These are phyloP conservation scores for Eulemur macaco DNA, from an alignment of 2,113 vertebrate genomes.

Conservation along the genomic window DNA sequence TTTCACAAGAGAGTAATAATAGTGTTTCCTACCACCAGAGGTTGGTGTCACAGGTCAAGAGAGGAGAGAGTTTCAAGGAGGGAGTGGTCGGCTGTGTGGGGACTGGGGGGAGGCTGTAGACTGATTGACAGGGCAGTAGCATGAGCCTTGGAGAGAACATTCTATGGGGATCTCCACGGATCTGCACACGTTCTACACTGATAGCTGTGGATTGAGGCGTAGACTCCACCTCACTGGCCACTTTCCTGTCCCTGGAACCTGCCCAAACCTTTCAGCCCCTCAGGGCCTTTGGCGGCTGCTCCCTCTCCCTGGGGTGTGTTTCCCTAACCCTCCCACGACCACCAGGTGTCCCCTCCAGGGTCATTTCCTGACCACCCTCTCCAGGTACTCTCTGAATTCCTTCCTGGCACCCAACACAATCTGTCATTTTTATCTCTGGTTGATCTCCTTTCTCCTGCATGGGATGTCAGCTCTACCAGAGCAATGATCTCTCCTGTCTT, in stretches of 20 bases:
- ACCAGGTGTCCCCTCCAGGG: neutral
- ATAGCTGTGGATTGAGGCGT: rapidly evolving
- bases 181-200: rapidly evolving
- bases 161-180: neutral
- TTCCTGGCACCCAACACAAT: neutral
- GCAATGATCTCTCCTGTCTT: neutral
- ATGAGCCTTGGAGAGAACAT: neutral
- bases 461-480: neutral
- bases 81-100: neutral
- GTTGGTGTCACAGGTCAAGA: neutral
- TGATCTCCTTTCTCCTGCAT: neutral
- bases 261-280: neutral
- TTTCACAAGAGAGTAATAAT: neutral
- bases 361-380: neutral
- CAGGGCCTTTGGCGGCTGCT: neutral
- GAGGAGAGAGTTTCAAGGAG: neutral
- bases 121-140: neutral
- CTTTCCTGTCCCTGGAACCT: neutral
- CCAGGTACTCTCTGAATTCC: neutral
- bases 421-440: neutral
- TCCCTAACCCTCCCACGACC: rapidly evolving
- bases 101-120: too few species aligned
- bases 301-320: neutral
- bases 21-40: neutral
- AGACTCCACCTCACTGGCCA: neutral